phyloP scores from a whole-genome alignment of 2,888 invertebrate genomes.

The Limnephilus rhombicus region DNA sequence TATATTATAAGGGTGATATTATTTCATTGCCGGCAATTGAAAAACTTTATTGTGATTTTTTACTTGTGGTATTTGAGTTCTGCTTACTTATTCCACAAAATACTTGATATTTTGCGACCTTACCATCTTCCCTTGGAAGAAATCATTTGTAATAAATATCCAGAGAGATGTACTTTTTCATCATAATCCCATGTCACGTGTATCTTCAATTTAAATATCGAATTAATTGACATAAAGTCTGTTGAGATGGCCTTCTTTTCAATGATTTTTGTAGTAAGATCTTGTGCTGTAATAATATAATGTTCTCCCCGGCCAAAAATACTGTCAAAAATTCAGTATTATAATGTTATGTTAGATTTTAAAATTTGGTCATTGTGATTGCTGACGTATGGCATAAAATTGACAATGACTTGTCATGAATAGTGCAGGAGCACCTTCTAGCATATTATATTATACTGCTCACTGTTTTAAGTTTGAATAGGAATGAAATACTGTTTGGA shows the following conservation, averaged over 20 bases:
- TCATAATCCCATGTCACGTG: background rate
- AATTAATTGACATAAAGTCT: background rate
- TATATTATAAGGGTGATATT: conserved; percentile 21
- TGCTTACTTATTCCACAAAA: background rate
- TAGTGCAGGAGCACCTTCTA: background rate
- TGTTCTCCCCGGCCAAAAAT: background rate
- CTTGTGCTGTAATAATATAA: background rate
- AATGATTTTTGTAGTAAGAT: background rate
- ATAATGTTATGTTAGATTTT: conserved; percentile 11
- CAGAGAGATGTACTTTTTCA: background rate
- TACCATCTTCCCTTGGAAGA: background rate
- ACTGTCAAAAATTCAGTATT: conserved; percentile 22
- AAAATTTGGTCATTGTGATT: background rate
- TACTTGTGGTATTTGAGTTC: background rate
- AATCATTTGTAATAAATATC: background rate
- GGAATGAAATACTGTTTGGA: conserved; percentile 2
- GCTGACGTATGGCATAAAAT: background rate
- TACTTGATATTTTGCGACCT: background rate
- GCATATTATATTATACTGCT: conserved; percentile 24
- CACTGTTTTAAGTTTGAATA: conserved; percentile 11
- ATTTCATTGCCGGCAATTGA: background rate
- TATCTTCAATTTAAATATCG: background rate
- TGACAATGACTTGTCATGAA: background rate
- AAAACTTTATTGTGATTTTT: background rate
- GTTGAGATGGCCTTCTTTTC: background rate